A percentile compares a stretch with the other conserved stretches of the same genome.
These are phyloP conservation scores for Lagopus muta DNA, from an alignment of 2,113 vertebrate species.

Conservation along the genomic window DNA sequence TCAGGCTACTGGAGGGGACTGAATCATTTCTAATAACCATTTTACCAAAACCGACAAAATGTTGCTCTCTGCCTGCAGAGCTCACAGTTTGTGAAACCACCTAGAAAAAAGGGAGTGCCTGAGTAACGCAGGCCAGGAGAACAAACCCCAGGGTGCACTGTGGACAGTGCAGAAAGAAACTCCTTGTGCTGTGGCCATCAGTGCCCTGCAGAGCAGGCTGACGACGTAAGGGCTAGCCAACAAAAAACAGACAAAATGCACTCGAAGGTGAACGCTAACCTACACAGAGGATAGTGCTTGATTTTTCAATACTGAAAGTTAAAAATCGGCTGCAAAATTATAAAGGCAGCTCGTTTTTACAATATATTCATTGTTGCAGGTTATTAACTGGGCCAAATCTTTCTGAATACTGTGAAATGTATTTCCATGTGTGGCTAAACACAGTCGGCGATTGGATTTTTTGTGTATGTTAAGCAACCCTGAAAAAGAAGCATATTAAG, in stretches of 20 bases:
- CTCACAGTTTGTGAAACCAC: background rate
- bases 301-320: background rate
- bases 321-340: background rate
- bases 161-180: background rate
- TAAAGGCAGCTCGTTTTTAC: background rate
- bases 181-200: background rate
- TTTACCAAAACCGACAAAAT: rapidly evolving
- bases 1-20: background rate
- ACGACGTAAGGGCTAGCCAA: background rate
- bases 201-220: background rate
- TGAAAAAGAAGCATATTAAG: rapidly evolving
- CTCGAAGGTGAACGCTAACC: background rate
- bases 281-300: rapidly evolving
- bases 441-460: rapidly evolving
- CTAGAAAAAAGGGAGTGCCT: background rate
- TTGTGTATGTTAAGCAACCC: rapidly evolving
- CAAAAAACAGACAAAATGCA: background rate
- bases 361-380: rapidly evolving
- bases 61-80: background rate
- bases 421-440: background rate
- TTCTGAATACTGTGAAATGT: background rate
- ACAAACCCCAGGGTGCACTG: background rate
- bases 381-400: rapidly evolving
- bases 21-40: background rate
- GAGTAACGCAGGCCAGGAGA: background rate